phyloP scores from a whole-genome alignment of 2,888 invertebrate genomes.

The Agonopterix heracliana region DNA sequence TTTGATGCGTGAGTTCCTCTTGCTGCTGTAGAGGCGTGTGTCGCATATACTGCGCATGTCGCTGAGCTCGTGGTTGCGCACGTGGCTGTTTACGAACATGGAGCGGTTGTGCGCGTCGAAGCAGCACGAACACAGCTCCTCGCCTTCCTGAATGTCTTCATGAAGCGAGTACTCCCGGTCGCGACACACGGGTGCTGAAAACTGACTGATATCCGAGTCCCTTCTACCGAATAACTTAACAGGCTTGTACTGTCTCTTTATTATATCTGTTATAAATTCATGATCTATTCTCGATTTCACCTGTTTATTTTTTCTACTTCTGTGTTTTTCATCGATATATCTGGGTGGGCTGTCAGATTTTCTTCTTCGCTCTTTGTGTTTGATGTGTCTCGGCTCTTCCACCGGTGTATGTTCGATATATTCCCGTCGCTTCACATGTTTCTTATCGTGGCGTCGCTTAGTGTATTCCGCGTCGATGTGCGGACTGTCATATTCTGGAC shows the following conservation, averaged over 20 bases:
- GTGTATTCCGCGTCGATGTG: conserved; percentile 14
- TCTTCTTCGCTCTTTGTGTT: conserved; percentile 21
- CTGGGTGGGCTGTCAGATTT: conserved; percentile 17
- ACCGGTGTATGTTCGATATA: conserved; percentile 10
- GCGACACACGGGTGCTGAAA: conserved; percentile 59
- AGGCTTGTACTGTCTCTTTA: conserved; percentile 55
- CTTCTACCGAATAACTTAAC: conserved; percentile 46
- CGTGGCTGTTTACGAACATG: conserved; percentile 11
- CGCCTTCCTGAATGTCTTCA: conserved; percentile 33
- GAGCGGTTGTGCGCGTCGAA: conserved; percentile 15
- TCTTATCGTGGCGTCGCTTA: conserved; percentile 18
- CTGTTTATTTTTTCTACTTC: conserved; percentile 22
- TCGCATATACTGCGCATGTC: conserved; percentile 55
- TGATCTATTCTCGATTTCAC: conserved; percentile 31
- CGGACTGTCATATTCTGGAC: conserved; percentile 22
- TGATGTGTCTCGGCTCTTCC: conserved; percentile 17
- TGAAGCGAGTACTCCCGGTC: conserved; percentile 43
- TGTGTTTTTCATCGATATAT: conserved; percentile 21
- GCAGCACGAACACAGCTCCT: conserved; percentile 50
- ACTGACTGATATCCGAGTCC: conserved; percentile 51
- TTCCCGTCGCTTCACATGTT: conserved; percentile 18
- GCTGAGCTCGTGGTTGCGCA: conserved; percentile 27
- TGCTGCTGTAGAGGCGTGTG: conserved; percentile 46
- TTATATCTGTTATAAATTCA: conserved; percentile 58
- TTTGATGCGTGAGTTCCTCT: conserved; percentile 28